Evolutionary conservation across 1,140 invertebrate genomes (phyloP), one percentile per base, ranked within the genome.

Genomic region (Pemphigus obesinymphae): DNA sequence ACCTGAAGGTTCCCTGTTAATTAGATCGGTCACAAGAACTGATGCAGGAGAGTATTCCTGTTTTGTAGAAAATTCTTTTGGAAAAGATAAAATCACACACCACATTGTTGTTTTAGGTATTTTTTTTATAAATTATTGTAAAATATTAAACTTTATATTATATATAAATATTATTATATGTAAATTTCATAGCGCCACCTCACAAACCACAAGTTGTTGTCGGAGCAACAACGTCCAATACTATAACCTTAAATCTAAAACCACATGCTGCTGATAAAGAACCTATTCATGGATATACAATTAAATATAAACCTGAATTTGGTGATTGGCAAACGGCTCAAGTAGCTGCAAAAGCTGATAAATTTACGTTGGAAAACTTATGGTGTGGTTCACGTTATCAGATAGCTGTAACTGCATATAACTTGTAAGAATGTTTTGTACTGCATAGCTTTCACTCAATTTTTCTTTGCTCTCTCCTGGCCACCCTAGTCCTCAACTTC

Each of bases 1-100:
- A 78, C 92, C 94, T 4, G 96, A 97, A 88, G 96, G 96, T 43
- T 96, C 95, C 0, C 88, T 99, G 1, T 91, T 95, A 81, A 96
- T 99, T 70, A 93, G 94, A 83, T 92, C 94, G 84, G 94, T 97
- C 0, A 93, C 94, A 68, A 90, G 95, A 70, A 92, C 94, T 83
- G 96, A 97, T 88, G 95, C 94, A 82, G 95, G 94, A 48, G 94
- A 96, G 87, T 96, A 96, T 85, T 92, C 93, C 0, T 98, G 97
- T 87, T 92, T 93, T 84, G 97, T 97, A 7, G 94, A 95, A 86
- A 98, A 98, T 88, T 92, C 93, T 17, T 96, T 95, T 87, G 96
- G 96, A 48, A 93, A 94, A 84, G 96, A 97, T 85, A 94, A 92
- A 29, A 95, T 97, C 55, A 97, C 95, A 7, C 96, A 97, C 86